These are phyloP conservation scores for Drosophila ustulata DNA, from an alignment of 2,888 invertebrate species.

Conservation along the genomic window DNA sequence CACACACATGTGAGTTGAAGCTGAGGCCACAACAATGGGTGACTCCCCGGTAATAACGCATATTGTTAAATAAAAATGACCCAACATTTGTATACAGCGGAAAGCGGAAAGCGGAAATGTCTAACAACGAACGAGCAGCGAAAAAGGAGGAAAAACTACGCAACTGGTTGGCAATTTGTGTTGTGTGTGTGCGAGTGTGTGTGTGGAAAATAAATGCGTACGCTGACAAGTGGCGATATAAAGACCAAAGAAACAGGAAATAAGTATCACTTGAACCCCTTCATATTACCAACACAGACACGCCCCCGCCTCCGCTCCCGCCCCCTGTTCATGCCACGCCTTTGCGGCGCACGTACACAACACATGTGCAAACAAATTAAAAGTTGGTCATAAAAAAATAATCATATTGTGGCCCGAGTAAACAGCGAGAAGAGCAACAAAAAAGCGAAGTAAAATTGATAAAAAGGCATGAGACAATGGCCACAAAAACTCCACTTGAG, in stretches of 20 bases:
- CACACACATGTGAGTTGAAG: slow-evolving; percentile 13
- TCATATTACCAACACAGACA: slow-evolving; percentile 7
- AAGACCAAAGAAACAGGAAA: slow-evolving; percentile 3
- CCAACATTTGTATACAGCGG: slow-evolving; percentile 53
- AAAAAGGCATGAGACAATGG: slow-evolving; percentile 49
- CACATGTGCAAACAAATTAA: slow-evolving; percentile 80
- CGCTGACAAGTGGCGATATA: slow-evolving; percentile 56
- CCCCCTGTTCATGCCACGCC: background rate
- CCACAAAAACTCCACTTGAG: slow-evolving; percentile 51
- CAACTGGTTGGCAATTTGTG: slow-evolving; percentile 74
- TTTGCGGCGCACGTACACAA: slow-evolving; percentile 21
- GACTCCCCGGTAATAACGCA: slow-evolving; percentile 45
- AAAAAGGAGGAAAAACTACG: slow-evolving; percentile 44
- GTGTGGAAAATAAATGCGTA: slow-evolving; percentile 48
- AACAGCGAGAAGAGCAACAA: slow-evolving; percentile 50
- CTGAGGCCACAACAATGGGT: slow-evolving; percentile 20
- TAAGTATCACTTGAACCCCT: slow-evolving; percentile 17
- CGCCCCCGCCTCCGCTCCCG: background rate
- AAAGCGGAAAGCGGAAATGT: slow-evolving; percentile 63
- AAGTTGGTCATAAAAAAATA: slow-evolving; percentile 78
- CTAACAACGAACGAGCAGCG: slow-evolving; percentile 40
- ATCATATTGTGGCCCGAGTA: slow-evolving; percentile 65
- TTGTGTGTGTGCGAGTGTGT: slow-evolving; percentile 25
- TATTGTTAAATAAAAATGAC: slow-evolving; percentile 71
- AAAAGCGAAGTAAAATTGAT: slow-evolving; percentile 71